Evolutionary conservation across 1,140 invertebrate species (phyloP).

Genomic region (Ditylenchus dipsaci): DNA sequence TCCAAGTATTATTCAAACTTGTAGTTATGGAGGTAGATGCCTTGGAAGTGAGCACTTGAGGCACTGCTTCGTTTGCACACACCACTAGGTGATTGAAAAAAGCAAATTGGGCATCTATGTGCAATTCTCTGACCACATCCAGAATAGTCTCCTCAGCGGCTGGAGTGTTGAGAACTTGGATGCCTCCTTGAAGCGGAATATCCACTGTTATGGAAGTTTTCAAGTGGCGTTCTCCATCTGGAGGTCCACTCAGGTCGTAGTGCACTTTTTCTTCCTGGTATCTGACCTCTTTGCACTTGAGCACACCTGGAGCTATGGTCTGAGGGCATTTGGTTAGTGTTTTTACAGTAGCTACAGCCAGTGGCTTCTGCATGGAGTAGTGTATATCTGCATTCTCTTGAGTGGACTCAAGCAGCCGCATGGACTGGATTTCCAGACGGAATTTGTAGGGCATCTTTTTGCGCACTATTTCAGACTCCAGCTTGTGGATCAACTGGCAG

Average conservation of each 20-base stretch:
- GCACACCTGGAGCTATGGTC: conserved; percentile 1
- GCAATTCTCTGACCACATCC: conserved; percentile 18
- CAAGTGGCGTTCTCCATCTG: not conserved
- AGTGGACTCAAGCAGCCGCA: conserved; percentile 20
- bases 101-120: conserved; percentile 32
- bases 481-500: conserved; percentile 20
- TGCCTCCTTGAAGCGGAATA: conserved; percentile 35
- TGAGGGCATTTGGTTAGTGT: conserved; percentile 16
- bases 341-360: not conserved
- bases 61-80: conserved; percentile 20
- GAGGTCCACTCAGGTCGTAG: conserved; percentile 20
- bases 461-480: conserved; percentile 23
- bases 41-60: conserved; percentile 29
- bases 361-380: not conserved
- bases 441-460: conserved; percentile 23
- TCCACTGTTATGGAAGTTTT: not conserved
- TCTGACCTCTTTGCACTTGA: conserved; percentile 15
- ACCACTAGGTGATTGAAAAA: conserved; percentile 5
- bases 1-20: conserved; percentile 20
- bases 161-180: conserved; percentile 35
- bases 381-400: conserved; percentile 27
- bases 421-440: conserved; percentile 9
- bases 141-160: conserved; percentile 45
- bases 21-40: conserved; percentile 21
- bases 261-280: conserved; percentile 26